A percentile compares a stretch with the other conserved stretches of the same genome.
These are phyloP conservation scores for Peromyscus melanophrys DNA, from an alignment of 2,797 vertebrate species.

Conservation along the genomic window DNA sequence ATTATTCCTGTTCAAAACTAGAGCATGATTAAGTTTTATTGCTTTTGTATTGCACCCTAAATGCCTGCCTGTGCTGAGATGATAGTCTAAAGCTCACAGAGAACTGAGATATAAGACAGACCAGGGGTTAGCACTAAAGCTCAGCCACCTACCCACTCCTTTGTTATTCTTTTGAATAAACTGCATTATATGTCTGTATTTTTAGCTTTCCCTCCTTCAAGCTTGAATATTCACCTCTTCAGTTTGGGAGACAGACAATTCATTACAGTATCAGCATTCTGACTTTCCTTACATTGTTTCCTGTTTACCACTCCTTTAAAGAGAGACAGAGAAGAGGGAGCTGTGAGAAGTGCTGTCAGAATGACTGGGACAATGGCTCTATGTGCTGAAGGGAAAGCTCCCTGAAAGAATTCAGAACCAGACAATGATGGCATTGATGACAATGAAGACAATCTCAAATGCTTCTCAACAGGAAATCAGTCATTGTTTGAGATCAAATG, in stretches of 20 bases:
- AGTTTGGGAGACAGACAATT: background rate
- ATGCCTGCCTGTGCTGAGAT: background rate
- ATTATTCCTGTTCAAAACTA: background rate
- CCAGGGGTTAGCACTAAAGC: background rate
- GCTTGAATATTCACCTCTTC: background rate
- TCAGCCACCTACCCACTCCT: background rate
- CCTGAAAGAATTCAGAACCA: background rate
- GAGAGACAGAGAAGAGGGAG: background rate
- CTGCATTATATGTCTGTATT: background rate
- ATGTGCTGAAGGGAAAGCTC: background rate
- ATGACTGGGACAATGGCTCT: background rate
- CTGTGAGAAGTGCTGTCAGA: background rate
- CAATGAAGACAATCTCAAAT: constrained; percentile 30
- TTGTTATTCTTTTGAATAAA: background rate
- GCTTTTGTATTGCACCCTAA: background rate
- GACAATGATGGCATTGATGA: background rate
- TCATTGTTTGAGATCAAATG: background rate
- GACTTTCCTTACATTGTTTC: background rate
- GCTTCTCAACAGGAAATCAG: background rate
- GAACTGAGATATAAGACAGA: background rate
- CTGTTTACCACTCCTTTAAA: background rate
- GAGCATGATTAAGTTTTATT: background rate
- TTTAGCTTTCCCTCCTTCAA: background rate
- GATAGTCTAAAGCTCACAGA: background rate
- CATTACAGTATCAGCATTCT: background rate